Evolutionary conservation across 2,888 invertebrate species (phyloP), one percentile per base, ranked within the genome.

Genomic region (Podabrus alpinus): DNA sequence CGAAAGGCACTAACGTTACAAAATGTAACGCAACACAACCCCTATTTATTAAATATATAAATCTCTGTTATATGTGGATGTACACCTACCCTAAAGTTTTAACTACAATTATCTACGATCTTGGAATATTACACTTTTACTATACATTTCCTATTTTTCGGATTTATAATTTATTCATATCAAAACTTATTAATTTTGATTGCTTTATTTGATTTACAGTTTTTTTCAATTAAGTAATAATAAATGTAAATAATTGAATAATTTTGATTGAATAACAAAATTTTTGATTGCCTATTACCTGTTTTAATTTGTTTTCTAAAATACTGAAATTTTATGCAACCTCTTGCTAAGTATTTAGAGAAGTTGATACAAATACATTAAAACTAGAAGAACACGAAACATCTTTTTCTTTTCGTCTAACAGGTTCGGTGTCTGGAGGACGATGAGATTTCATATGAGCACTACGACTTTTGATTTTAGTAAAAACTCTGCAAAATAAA

Each of bases 361-460:
- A 86, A 82, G 85, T 87, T 84, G 86, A 86, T 85, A 86, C 86
- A 83, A 86, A 86, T 78, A 79, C 77, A 66, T 82, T 81, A 78
- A 81, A 81, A 68, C 72, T 78, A 76, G 79, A 73, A 68, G 79
- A 83, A 83, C 82, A 83, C 61, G 79, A 77, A 60, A 75, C 68
- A 70, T 80, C 80, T 70, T 75, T 80, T 68, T 80, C 79, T 76
- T 73, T 79, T 75, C 78, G 73, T 66, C 70, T 80, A 21, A 75
- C 92, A 80, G 91, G 91, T 88, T 94, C 95, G 88, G 93, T 92
- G 89, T 96, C 96, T 87, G 94, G 94, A 84, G 95, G 94, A 87
- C 96, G 94, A 90, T 99, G 99, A 82, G 97, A 97, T 90, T 99
- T 99, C 98, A 99, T 98, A 90, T 99, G 99, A 81, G 98, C 98